These are phyloP conservation scores for Paragorgia papillata DNA, from an alignment of 92 coral and sea anemone genomes.

Conservation along the genomic window DNA sequence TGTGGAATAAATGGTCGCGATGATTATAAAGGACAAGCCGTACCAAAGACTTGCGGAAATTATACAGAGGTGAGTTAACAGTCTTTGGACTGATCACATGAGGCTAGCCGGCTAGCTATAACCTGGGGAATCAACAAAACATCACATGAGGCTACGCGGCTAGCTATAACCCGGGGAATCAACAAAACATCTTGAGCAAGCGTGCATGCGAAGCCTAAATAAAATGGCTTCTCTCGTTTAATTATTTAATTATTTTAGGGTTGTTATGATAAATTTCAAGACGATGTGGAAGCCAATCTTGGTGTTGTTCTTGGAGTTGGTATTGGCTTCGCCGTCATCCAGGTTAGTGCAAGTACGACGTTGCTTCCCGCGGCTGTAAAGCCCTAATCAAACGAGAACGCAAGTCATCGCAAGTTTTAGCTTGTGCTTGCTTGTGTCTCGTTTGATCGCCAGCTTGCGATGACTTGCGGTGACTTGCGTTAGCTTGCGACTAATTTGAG, in stretches of 20 bases:
- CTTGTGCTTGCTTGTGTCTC: no score
- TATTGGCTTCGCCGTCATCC: constrained; percentile 77
- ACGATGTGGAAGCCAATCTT: constrained; percentile 70
- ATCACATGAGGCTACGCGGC: no score
- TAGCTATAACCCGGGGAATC: no score
- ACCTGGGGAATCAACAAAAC: no score
- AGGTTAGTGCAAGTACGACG: constrained; percentile 51
- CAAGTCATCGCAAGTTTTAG: no score
- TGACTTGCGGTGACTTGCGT: no score
- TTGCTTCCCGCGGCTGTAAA: background rate
- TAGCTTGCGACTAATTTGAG: no score
- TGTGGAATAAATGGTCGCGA: constrained; percentile 62
- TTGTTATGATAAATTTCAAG: constrained; percentile 64
- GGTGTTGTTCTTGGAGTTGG: constrained; percentile 79
- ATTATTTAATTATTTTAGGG: constrained; percentile 60
- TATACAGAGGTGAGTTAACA: background rate
- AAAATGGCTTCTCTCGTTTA: background rate
- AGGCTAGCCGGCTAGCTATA: no score
- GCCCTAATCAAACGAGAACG: no score
- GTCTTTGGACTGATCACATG: background rate
- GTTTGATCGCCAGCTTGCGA: no score
- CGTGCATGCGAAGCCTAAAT: no score
- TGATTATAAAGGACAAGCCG: constrained; percentile 31
- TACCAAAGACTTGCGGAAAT: background rate
- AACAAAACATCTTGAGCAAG: no score